Evolutionary conservation across 1,140 invertebrate genomes (phyloP), one percentile per base, ranked within the genome.

Genomic region (Drosophila baimaii): DNA sequence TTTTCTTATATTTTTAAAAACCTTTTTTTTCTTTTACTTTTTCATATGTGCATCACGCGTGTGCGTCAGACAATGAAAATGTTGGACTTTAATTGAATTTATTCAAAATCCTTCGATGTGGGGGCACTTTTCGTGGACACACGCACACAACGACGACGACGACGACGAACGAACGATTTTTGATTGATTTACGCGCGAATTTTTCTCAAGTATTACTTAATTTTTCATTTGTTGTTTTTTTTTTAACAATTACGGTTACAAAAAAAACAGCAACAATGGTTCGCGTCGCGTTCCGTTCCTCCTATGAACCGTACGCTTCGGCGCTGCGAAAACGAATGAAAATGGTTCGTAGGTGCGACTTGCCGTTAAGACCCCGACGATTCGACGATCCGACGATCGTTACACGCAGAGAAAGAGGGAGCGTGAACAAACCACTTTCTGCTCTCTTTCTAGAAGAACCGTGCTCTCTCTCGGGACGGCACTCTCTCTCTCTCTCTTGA

Each of bases 31-130:
- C 33, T 70, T 64, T 62, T 72, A 65, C 35, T 63, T 37, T 80
- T 84, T 85, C 81, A 84, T 69, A 47, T 84, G 81, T 84, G 35
- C 77, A 80, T 84, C 81, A 84, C 81, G 81, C 81, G 55, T 56
- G 66, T 33, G 81, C 81, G 77, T 84, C 73, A 84, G 81, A 84
- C 81, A 85, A 84, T 84, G 81, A 83, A 83, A 64, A 27, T 7
- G 15, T 29, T 31, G 19, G 41, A 66, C 27, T 19, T 27, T 54
- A 65, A 68, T 58, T 71, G 52, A 72, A 71, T 72, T 71, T 71
- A 72, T 72, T 70, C n/a, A 47, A 71, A 71, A 57, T 71, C 33
- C 35, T 72, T 52, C 43, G 21, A 49, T 41, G 49, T 37, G 31
- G 41, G 21, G 43, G 33, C 65, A 71, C 68, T 71, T 72, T 27